A percentile compares a stretch with the other conserved stretches of the same genome.
Conservation (phyloP, 2,888 invertebrate genomes). For the Netelia melanura region DNA sequence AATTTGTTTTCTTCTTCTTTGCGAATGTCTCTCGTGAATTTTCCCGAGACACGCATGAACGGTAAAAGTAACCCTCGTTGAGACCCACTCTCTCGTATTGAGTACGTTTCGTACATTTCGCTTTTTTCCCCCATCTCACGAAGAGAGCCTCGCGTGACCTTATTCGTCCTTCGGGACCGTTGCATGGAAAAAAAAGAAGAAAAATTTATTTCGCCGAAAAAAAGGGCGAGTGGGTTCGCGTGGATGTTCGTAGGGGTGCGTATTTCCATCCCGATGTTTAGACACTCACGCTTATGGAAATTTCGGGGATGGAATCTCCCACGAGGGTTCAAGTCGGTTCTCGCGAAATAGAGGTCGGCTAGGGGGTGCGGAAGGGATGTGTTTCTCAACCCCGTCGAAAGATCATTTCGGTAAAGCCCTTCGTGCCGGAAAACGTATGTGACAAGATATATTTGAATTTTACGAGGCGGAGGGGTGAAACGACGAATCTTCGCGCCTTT, state of each 20-base stretch:
- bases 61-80: too few relatives aligned
- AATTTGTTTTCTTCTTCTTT: not conserved
- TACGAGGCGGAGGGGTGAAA: not conserved
- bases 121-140: too few relatives aligned
- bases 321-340: not conserved
- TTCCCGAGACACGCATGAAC: too few relatives aligned
- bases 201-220: not conserved
- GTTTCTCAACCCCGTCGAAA: not conserved
- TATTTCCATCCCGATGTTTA: not conserved
- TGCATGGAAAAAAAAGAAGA: not conserved
- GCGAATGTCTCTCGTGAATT: too few relatives aligned
- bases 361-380: not conserved
- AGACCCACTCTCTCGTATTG: too few relatives aligned
- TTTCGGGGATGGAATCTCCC: not conserved
- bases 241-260: not conserved
- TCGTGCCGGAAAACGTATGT: not conserved
- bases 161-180: not conserved
- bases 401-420: not conserved
- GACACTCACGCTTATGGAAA: not conserved
- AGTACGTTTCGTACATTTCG: too few relatives aligned
- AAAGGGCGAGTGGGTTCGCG: not conserved
- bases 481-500: conserved; percentile 15
- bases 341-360: not conserved
- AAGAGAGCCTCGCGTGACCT: too few relatives aligned
- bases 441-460: not conserved